Evolutionary conservation across 2,888 invertebrate species (phyloP).

Genomic region (Gibbula magus): DNA sequence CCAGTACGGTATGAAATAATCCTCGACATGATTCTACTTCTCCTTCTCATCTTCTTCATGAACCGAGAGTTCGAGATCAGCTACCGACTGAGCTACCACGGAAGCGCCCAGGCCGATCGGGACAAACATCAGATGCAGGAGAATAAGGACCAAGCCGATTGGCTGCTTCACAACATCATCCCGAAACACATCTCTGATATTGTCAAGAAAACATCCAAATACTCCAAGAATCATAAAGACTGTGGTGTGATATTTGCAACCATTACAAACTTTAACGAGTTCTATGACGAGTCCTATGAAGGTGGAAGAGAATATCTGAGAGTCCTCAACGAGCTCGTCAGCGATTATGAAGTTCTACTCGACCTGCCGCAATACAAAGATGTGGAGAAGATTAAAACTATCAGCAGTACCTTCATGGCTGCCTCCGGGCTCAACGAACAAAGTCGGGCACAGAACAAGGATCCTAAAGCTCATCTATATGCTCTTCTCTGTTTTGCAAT

Average conservation of each 20-base stretch:
- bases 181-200: conserved; percentile 93
- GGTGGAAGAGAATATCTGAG: conserved; percentile 95
- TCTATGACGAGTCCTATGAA: conserved; percentile 97
- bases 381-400: conserved; percentile 98
- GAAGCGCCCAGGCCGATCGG: conserved; percentile 90
- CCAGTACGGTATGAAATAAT: conserved; percentile 82
- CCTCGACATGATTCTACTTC: conserved; percentile 86
- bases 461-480: conserved; percentile 86
- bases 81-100: conserved; percentile 90
- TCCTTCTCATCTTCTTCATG: conserved; percentile 92
- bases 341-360: conserved; percentile 95
- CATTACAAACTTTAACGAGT: conserved; percentile 96
- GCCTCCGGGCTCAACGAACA: conserved; percentile 94
- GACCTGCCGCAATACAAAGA: conserved; percentile 87
- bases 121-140: conserved; percentile 92
- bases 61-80: conserved; percentile 97
- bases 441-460: conserved; percentile 82
- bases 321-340: conserved; percentile 95
- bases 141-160: conserved; percentile 96
- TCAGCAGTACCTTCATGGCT: conserved; percentile 96
- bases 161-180: conserved; percentile 96
- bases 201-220: conserved; percentile 90
- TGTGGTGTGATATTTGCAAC: conserved; percentile 96
- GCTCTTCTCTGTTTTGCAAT: conserved; percentile 94
- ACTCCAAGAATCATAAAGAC: conserved; percentile 94